Base-by-base conservation (phyloP, 2,888 invertebrate species). In the Drosophila quinaria region DNA sequence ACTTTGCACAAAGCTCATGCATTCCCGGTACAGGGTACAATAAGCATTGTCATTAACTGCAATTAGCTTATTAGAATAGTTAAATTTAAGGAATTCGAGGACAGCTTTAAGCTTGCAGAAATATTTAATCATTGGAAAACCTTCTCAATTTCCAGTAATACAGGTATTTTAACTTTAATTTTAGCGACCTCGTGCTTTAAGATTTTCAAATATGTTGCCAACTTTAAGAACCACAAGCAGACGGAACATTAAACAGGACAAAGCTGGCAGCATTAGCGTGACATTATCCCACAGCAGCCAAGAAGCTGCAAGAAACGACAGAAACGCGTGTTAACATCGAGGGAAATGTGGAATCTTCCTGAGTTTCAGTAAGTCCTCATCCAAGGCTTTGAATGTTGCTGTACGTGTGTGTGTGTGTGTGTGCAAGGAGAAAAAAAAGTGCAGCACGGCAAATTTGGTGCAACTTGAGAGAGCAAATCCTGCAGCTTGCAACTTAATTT, bases 401-500 rank as follows among this genome's bases (percentile, higher is more conserved):
- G 50, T 44, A 31, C 52, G 47, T 25, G 22, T 22, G 31, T 31
- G 42, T 47, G 17, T 39, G 54, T 55, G 46, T 56, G 51, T 51
- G 51, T 19, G 29, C n/a, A 46, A 35, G 35, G 3, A 33, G 13
- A 10, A 46, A 35, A 46, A 54, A 70, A 66, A 75, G 50, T 64
- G 60, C 54, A 63, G 78, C 60, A 52, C 59, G 63, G 72, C 67
- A 80, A 80, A 78, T 87, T 88, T 78, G 78, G 81, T 70, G 69
- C 75, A 88, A 86, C 78, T 88, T 83, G 89, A 82, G 89, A 82
- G 88, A 84, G 81, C 78, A 88, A 88, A 84, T 84, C 84, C 84
- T 83, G 76, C 66, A 80, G 84, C 89, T 88, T 84, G 84, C 84
- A 88, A 84, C 87, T 84, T 84, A 88, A 88, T 84, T 84, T 84